Evolutionary conservation across 2,113 vertebrate species (phyloP), one percentile per base, ranked within the genome.

Genomic region (Nansenia antarctica): DNA sequence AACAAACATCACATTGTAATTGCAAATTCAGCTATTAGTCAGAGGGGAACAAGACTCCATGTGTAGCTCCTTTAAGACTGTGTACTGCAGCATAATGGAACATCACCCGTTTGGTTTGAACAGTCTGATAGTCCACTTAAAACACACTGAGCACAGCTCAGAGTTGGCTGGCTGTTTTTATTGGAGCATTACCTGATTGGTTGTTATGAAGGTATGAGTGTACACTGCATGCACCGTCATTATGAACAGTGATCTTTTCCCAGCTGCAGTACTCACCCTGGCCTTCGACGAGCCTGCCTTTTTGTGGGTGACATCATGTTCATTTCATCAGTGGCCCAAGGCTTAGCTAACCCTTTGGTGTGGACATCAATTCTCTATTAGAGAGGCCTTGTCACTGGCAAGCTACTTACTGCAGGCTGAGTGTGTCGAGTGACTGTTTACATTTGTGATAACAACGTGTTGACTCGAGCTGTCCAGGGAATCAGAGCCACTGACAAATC

Each of bases 381-480:
- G 67, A 53, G 60, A 27, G 18, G n/a, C 49, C 9, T 65, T 72
- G 68, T 77, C 67, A 72, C 26, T 67, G 47, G 70, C 76, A 76
- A 79, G 78, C 70, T 67, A 68, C 67, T 83, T 72, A 73, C 53
- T 62, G 72, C 49, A 55, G 75, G 58, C 64, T 68, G 72, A 61
- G 53, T 73, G 66, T 57, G 59, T 80, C 72, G 82, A 84, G 77
- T 34, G 67, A 80, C 76, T 69, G 72, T 81, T 84, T 78, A 67
- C 64, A 27, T 86, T 70, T 77, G 71, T 72, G 54, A 64, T 83
- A 69, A 82, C 82, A 81, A 70, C 74, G 67, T 81, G 78, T 86
- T 85, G 87, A 83, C 77, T 77, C 39, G 67, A 76, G 78, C 70
- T 80, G 65, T 85, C 79, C 72, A 59, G 62, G 47, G 74, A 79